These are phyloP conservation scores for Xyrichtys novacula DNA, from an alignment of 2,797 vertebrate genomes.

Conservation along the genomic window DNA sequence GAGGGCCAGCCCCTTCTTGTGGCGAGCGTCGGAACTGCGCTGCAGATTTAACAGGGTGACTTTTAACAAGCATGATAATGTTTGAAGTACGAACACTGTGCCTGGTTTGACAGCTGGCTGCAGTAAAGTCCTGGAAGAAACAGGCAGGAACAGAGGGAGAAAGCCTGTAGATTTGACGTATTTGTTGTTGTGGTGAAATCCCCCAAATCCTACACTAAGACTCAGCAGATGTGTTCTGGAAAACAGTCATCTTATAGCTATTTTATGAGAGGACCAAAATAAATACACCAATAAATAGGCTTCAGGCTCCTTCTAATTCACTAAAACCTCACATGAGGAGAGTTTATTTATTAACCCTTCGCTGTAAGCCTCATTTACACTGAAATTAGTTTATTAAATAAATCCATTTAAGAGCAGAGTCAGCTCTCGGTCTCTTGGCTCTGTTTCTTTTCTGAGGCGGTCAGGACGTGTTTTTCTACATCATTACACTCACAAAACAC, in stretches of 20 bases:
- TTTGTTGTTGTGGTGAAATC: constrained; percentile 80
- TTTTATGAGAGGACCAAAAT: constrained; percentile 79
- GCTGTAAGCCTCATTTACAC: constrained; percentile 29
- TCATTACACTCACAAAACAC: too few relatives aligned
- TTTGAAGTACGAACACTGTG: constrained; percentile 78
- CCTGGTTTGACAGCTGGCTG: constrained; percentile 80
- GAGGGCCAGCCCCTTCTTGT: constrained; percentile 82
- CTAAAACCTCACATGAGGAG: constrained; percentile 44
- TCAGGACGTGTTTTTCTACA: too few relatives aligned
- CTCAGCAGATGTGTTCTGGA: constrained; percentile 78
- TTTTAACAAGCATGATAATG: constrained; percentile 81
- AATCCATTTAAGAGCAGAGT: constrained; percentile 29
- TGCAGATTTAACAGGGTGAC: constrained; percentile 79
- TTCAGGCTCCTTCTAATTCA: constrained; percentile 68
- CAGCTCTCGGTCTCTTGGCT: too few relatives aligned
- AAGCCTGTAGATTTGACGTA: constrained; percentile 67
- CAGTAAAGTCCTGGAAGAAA: constrained; percentile 69
- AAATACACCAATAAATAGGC: constrained; percentile 72
- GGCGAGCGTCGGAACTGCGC: constrained; percentile 78
- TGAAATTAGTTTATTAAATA: constrained; percentile 50
- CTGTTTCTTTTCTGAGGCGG: too few relatives aligned
- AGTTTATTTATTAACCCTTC: constrained; percentile 51
- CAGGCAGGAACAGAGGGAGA: constrained; percentile 55
- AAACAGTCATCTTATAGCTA: constrained; percentile 74
- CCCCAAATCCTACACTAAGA: constrained; percentile 70